phyloP scores from a whole-genome alignment of 2,113 vertebrate genomes.

The Puffinus mauretanicus region DNA sequence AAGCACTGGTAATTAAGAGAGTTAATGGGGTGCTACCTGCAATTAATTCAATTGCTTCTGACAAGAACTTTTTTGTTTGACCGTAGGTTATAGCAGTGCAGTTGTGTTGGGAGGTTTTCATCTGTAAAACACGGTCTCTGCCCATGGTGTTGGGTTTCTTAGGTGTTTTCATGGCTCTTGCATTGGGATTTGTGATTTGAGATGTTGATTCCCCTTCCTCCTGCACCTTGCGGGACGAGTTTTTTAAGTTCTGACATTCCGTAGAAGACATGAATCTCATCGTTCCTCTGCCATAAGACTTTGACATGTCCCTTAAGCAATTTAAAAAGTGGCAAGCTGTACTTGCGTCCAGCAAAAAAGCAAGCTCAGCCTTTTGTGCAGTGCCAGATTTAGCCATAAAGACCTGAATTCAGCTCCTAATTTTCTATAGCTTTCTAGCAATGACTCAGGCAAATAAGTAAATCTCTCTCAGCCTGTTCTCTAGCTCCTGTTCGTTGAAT shows the following conservation, averaged over 20 bases:
- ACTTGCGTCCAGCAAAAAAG: background rate
- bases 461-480: background rate
- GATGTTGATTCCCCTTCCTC: background rate
- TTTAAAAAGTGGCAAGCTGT: background rate
- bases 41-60: background rate
- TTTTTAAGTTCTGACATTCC: background rate
- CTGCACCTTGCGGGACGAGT: background rate
- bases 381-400: background rate
- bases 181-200: background rate
- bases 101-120: background rate
- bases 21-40: background rate
- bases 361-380: background rate
- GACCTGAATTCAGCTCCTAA: background rate
- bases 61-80: background rate
- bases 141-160: background rate
- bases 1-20: background rate
- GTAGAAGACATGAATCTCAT: background rate
- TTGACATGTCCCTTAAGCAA: background rate
- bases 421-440: background rate
- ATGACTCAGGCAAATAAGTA: background rate
- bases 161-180: background rate
- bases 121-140: background rate
- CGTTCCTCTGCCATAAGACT: background rate
- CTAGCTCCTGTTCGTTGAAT: background rate
- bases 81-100: background rate